Evolutionary conservation across 1,140 invertebrate genomes (phyloP), one percentile per base, ranked within the genome.

Genomic region (Macrobrachium nipponense): DNA sequence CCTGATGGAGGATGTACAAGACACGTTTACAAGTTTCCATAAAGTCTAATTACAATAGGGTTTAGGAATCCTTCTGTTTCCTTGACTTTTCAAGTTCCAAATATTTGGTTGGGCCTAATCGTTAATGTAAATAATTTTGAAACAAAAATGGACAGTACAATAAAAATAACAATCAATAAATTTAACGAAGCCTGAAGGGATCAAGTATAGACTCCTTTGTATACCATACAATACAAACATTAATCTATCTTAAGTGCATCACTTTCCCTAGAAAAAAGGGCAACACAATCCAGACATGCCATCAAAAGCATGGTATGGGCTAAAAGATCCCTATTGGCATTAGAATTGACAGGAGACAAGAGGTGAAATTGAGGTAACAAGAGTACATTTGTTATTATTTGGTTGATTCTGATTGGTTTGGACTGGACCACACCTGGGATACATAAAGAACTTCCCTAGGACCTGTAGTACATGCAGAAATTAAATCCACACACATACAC

Each of bases 371-470:
- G 84, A 86, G 84, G 84, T 86, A 86, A 86, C 80, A 60, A 79
- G 84, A 86, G 84, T 86, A 78, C 84, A 86, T 80, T 80, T 86
- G 78, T 59, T 86, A 86, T 86, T 86, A 86, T 86, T 86, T 86
- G 84, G 84, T 86, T 86, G 77, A 72, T 86, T 86, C 84, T 86
- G 84, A 86, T 86, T 86, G 84, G 84, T 80, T 86, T 80, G 80
- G 84, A 86, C 84, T 86, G 84, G 77, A 86, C 84, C 84, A 86
- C 80, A 86, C 84, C 84, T 86, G 84, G 84, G 84, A 86, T 86
- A 86, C 80, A 86, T 68, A 78, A 86, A 80, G 77, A 80, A 80
- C 64, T 73, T 86, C 77, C 84, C 78, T 80, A 78, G 84, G 78
- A 86, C 84, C 84, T 78, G 84, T 86, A 86, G 84, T 86, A 86